phyloP scores from a whole-genome alignment of 30 jellyfish, hydroid and myxozoan genomes.

The Rhopilema esculentum region DNA sequence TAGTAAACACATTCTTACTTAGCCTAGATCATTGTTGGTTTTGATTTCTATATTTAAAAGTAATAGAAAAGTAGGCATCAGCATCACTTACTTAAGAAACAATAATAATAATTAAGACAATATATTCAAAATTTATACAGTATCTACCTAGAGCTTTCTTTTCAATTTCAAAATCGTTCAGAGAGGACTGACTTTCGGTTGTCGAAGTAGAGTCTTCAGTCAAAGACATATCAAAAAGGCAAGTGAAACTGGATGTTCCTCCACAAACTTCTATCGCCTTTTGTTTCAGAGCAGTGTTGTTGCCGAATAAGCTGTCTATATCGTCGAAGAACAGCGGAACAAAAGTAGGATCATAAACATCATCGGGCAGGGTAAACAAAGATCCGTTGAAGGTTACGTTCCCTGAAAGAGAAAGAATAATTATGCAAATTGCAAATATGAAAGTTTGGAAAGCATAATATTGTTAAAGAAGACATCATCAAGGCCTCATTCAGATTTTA shows the following conservation, averaged over 20 bases:
- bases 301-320: constrained; percentile 33
- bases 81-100: too few species aligned
- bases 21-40: too few species aligned
- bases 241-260: constrained; percentile 26
- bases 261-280: constrained; percentile 55
- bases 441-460: neutral
- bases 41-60: too few species aligned
- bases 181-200: constrained; percentile 33
- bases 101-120: too few species aligned
- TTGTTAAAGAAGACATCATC: neutral
- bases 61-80: too few species aligned
- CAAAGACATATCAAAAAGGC: constrained; percentile 54
- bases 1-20: too few species aligned
- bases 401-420: constrained; percentile 26
- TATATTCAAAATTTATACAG: neutral
- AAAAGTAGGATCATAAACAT: constrained; percentile 29
- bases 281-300: constrained; percentile 28
- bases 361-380: constrained; percentile 17
- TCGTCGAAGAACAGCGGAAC: constrained; percentile 53
- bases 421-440: too few species aligned
- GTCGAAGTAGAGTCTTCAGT: constrained; percentile 40
- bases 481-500: neutral
- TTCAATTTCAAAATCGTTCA: constrained; percentile 28
- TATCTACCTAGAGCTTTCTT: constrained; percentile 29
- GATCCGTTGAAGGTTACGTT: constrained; percentile 6